Conservation (phyloP, 2,113 vertebrate species). For the Trichechus manatus region DNA sequence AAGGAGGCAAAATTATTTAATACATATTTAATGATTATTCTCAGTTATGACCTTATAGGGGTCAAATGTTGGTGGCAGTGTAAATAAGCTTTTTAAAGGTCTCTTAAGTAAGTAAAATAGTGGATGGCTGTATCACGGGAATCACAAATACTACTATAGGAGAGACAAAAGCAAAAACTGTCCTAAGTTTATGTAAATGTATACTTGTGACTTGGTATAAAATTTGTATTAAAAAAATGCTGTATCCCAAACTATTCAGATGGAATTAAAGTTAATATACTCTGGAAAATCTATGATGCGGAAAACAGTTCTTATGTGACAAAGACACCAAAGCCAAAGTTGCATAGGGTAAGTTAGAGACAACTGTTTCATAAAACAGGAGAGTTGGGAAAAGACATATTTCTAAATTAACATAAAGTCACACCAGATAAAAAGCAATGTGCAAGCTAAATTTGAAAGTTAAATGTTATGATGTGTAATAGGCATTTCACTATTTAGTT, state of each 20-base stretch:
- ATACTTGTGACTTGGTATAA: background rate
- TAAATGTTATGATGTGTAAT: background rate
- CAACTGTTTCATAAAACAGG: background rate
- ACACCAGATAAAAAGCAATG: background rate
- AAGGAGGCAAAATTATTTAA: background rate
- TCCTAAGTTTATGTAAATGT: background rate
- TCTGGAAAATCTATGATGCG: background rate
- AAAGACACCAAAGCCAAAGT: background rate
- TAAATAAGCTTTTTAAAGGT: background rate
- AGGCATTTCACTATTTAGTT: background rate
- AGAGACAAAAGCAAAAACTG: background rate
- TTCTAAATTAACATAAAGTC: constrained; percentile 32
- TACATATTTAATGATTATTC: constrained; percentile 1
- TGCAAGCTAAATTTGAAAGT: constrained; percentile 43
- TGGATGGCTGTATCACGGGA: too few relatives aligned
- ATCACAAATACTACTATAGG: background rate
- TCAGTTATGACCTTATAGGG: background rate
- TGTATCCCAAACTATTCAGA: background rate
- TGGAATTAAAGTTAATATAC: background rate
- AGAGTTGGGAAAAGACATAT: background rate
- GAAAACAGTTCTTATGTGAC: background rate
- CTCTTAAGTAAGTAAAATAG: background rate
- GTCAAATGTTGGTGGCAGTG: background rate
- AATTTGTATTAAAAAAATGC: background rate
- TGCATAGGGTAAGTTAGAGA: background rate